Evolutionary conservation across 2,888 invertebrate genomes (phyloP).

Genomic region (Trypoxylon attenuatum): DNA sequence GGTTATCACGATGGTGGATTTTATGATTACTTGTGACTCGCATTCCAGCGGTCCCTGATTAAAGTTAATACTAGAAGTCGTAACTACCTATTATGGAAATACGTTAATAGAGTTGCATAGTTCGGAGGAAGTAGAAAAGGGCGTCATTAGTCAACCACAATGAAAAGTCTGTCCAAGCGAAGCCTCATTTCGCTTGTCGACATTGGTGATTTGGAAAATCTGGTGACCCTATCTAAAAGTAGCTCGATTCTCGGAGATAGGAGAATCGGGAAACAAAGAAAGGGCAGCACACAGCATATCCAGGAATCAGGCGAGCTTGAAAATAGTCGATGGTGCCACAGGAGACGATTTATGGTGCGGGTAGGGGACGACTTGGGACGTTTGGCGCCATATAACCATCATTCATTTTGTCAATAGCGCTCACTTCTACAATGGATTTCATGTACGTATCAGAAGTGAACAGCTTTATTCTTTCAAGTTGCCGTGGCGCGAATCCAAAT

Average conservation of each 20-base stretch:
- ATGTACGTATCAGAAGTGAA: constrained; percentile 60
- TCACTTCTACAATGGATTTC: constrained; percentile 64
- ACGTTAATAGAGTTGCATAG: too few relatives aligned
- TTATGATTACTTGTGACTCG: too few relatives aligned
- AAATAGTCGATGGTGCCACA: constrained; percentile 43
- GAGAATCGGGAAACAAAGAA: constrained; percentile 17
- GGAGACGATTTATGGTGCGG: constrained; percentile 66
- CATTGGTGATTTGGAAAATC: constrained; percentile 24
- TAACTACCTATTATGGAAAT: too few relatives aligned
- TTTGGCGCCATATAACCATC: constrained; percentile 68
- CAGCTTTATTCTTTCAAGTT: constrained; percentile 66
- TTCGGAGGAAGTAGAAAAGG: too few relatives aligned
- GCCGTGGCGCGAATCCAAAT: constrained; percentile 63
- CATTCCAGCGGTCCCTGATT: too few relatives aligned
- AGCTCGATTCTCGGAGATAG: constrained; percentile 31
- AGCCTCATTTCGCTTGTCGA: not conserved
- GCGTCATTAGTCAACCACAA: not conserved
- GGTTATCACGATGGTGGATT: too few relatives aligned
- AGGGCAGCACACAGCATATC: constrained; percentile 40
- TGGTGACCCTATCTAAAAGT: constrained; percentile 39
- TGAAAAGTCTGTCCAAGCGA: not conserved
- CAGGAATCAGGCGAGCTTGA: constrained; percentile 44
- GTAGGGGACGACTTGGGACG: constrained; percentile 53
- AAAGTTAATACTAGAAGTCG: too few relatives aligned
- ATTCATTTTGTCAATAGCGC: constrained; percentile 69